phyloP scores from a whole-genome alignment of 2,888 invertebrate species.

The Drosophila mercatorum region DNA sequence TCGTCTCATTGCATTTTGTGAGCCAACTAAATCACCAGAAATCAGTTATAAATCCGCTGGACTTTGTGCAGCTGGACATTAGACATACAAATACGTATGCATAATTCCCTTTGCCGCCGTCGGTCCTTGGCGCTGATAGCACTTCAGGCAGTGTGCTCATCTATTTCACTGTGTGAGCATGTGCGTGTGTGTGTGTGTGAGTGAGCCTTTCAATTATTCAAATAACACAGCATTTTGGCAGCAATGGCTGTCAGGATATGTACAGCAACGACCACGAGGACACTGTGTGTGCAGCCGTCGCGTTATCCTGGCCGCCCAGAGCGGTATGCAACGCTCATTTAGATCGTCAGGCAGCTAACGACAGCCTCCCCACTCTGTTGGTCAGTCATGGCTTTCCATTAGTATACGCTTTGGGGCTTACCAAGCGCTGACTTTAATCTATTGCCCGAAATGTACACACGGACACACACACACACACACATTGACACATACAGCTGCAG shows the following conservation, averaged over 20 bases:
- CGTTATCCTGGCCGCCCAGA: constrained; percentile 25
- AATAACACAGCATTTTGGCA: constrained; percentile 69
- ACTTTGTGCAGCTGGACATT: constrained; percentile 64
- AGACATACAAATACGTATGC: constrained; percentile 77
- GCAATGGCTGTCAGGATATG: constrained; percentile 33
- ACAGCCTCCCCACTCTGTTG: constrained; percentile 13
- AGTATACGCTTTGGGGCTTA: constrained; percentile 55
- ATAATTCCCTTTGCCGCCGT: constrained; percentile 78
- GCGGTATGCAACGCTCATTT: constrained; percentile 51
- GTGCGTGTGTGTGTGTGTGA: constrained; percentile 20
- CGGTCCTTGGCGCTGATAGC: constrained; percentile 54
- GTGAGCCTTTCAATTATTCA: constrained; percentile 73
- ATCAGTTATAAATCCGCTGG: constrained; percentile 77
- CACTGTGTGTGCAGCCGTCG: constrained; percentile 33
- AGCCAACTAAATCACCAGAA: constrained; percentile 77
- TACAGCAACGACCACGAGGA: constrained; percentile 16
- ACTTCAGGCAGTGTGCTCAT: constrained; percentile 28
- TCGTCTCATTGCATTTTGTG: constrained; percentile 67
- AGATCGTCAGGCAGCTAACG: constrained; percentile 40
- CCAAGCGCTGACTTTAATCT: constrained; percentile 57
- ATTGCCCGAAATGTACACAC: constrained; percentile 45
- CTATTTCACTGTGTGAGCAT: constrained; percentile 5
- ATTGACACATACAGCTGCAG: neutral
- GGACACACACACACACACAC: constrained; percentile 14
- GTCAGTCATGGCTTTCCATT: constrained; percentile 49